A percentile compares a stretch with the other conserved stretches of the same genome.
Conservation (phyloP, 1,140 invertebrate species). For the Druon quercuslanigerum region DNA sequence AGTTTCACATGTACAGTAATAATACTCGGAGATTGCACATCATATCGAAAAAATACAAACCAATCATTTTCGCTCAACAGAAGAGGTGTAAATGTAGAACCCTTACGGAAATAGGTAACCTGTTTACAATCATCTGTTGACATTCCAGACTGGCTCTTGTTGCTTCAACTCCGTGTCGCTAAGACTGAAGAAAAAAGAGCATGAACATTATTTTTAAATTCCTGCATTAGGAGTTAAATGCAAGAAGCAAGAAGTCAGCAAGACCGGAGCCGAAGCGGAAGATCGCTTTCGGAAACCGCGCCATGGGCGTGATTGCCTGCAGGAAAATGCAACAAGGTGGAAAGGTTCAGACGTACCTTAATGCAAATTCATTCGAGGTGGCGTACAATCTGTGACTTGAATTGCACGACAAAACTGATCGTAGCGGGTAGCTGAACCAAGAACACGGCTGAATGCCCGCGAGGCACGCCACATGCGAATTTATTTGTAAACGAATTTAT, state of each 20-base stretch:
- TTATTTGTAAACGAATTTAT: constrained; percentile 35
- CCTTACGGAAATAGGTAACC: constrained; percentile 24
- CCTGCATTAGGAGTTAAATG: background rate
- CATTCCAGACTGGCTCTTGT: background rate
- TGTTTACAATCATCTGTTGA: constrained; percentile 6
- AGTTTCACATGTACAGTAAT: background rate
- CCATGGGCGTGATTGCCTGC: constrained; percentile 55
- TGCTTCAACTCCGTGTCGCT: background rate
- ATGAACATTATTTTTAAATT: background rate
- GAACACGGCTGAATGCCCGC: constrained; percentile 46
- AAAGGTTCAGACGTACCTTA: constrained; percentile 55
- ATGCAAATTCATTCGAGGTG: constrained; percentile 58
- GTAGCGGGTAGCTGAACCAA: constrained; percentile 45
- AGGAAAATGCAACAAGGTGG: constrained; percentile 52
- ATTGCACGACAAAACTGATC: constrained; percentile 51
- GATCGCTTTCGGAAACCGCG: constrained; percentile 55
- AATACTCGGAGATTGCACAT: background rate
- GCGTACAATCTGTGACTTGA: constrained; percentile 52
- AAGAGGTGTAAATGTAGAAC: constrained; percentile 21
- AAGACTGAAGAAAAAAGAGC: background rate
- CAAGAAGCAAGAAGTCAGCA: constrained; percentile 44
- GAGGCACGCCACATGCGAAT: constrained; percentile 51
- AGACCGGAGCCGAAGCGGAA: constrained; percentile 52
- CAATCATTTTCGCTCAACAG: constrained; percentile 23
- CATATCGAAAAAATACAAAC: constrained; percentile 18